Conservation (phyloP, 2,113 vertebrate species). For the Nesogale talazaci region DNA sequence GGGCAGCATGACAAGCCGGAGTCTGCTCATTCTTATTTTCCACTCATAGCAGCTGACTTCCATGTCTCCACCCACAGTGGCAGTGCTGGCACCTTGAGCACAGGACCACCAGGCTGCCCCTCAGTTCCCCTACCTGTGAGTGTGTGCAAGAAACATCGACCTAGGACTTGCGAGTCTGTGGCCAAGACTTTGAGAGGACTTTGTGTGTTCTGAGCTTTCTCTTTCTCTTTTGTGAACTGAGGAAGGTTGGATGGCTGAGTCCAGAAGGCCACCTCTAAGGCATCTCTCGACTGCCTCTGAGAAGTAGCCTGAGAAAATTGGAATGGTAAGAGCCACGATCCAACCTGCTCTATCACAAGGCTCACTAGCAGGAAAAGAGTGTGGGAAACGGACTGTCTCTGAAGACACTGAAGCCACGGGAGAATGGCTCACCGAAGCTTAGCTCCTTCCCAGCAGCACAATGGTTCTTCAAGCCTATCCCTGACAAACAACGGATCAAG, state of each 20-base stretch:
- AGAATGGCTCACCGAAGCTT: not conserved
- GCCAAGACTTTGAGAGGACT: not conserved
- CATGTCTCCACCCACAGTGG: not conserved
- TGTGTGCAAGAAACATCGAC: not conserved
- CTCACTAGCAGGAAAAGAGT: not conserved
- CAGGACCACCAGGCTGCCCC: rapidly evolving
- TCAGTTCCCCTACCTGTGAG: not conserved
- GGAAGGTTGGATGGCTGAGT: not conserved
- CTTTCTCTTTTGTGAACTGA: not conserved
- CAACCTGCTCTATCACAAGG: rapidly evolving
- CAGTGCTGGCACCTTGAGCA: not conserved
- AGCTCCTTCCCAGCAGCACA: not conserved
- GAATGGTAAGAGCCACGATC: not conserved
- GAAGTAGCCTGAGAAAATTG: not conserved
- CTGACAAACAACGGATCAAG: not conserved
- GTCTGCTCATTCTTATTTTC: not conserved
- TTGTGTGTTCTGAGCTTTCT: not conserved
- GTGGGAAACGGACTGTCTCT: not conserved
- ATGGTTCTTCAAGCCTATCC: not conserved
- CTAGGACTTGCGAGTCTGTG: not conserved
- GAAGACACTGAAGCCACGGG: not conserved
- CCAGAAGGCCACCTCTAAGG: not conserved
- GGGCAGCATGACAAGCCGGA: not conserved
- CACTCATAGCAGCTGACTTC: not conserved
- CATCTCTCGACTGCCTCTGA: not conserved